Percentiles rank a stretch among this genome's conserved stretches.
These are phyloP conservation scores for Netelia virgata DNA, from an alignment of 2,888 invertebrate genomes.

Conservation along the genomic window DNA sequence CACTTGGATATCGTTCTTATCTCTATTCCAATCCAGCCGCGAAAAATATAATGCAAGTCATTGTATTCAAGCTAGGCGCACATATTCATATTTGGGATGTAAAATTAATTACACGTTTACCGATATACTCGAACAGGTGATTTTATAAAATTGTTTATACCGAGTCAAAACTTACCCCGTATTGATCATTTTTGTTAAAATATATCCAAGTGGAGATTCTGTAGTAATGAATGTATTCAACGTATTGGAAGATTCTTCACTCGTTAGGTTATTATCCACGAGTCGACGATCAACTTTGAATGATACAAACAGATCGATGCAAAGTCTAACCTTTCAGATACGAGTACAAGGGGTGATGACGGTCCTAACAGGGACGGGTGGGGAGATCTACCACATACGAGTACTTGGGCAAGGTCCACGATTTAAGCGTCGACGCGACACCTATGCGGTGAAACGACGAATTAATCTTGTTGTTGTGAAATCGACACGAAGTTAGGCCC, in stretches of 20 bases:
- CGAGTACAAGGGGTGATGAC: background rate
- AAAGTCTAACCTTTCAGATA: constrained; percentile 44
- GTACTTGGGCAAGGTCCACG: no score
- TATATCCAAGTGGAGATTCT: background rate
- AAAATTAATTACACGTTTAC: background rate
- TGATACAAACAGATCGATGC: constrained; percentile 23
- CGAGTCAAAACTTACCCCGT: constrained; percentile 45
- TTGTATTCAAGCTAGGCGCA: no score
- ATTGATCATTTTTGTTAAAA: constrained; percentile 54
- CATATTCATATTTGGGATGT: background rate
- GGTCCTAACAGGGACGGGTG: background rate
- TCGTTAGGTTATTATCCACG: background rate
- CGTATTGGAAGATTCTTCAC: background rate
- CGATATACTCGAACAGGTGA: background rate
- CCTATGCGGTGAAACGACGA: no score
- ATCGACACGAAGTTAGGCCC: no score
- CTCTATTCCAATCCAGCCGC: background rate
- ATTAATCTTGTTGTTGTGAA: no score
- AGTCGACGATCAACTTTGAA: constrained; percentile 36
- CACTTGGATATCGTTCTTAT: background rate
- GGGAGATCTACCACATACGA: background rate
- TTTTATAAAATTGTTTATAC: background rate
- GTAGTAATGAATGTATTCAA: constrained; percentile 9
- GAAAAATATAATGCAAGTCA: no score
- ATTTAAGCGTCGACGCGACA: no score